Percentiles rank a stretch among this genome's conserved stretches.
These are phyloP conservation scores for Lamellibrachia satsuma DNA, from an alignment of 2,888 invertebrate species.

Conservation along the genomic window DNA sequence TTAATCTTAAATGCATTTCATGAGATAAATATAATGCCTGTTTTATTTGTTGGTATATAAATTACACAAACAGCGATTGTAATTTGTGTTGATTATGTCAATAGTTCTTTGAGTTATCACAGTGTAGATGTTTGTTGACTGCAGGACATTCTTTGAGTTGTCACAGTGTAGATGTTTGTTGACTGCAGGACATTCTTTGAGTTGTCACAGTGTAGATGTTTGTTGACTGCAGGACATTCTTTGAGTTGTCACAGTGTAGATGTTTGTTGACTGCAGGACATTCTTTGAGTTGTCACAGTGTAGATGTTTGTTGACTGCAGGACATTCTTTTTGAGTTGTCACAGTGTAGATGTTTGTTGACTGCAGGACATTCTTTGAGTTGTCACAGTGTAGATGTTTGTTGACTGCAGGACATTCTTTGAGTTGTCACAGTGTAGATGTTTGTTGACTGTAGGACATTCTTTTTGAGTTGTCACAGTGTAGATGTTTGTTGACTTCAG, in stretches of 20 bases:
- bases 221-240: slow-evolving; percentile 75
- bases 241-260: background rate
- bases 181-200: slow-evolving; percentile 78
- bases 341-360: background rate
- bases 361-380: slow-evolving; percentile 80
- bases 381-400: slow-evolving; percentile 4
- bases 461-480: slow-evolving; percentile 68
- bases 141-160: slow-evolving; percentile 84
- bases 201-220: background rate
- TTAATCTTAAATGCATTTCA: too few relatives aligned
- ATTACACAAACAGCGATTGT: too few relatives aligned
- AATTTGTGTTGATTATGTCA: too few relatives aligned
- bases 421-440: background rate
- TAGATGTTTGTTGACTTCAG: slow-evolving; percentile 65
- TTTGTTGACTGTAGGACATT: slow-evolving; percentile 72
- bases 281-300: slow-evolving; percentile 69
- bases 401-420: slow-evolving; percentile 76
- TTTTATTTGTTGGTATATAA: too few relatives aligned
- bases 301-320: slow-evolving; percentile 65
- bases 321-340: too few relatives aligned
- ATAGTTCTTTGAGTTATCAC: too few relatives aligned
- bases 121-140: background rate
- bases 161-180: background rate
- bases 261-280: slow-evolving; percentile 71
- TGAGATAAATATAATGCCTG: too few relatives aligned